Evolutionary conservation across 1,140 invertebrate genomes (phyloP).

Genomic region (Euwallacea fornicatus): DNA sequence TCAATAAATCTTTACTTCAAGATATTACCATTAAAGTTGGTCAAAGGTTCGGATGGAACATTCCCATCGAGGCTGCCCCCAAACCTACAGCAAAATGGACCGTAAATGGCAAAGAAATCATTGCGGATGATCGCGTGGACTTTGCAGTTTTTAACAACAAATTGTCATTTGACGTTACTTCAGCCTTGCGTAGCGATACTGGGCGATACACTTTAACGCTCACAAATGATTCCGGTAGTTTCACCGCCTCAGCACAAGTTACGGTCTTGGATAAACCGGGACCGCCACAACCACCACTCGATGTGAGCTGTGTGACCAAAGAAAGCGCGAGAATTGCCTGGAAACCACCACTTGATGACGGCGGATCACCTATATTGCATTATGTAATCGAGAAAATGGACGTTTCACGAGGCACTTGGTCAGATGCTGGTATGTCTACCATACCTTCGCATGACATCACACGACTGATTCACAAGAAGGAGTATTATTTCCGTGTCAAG

Average conservation of each 20-base stretch:
- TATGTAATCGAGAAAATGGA: slow-evolving; percentile 99
- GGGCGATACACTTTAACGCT: slow-evolving; percentile 84
- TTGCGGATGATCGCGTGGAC: slow-evolving; percentile 68
- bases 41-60: slow-evolving; percentile 83
- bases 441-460: slow-evolving; percentile 81
- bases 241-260: slow-evolving; percentile 80
- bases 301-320: slow-evolving; percentile 83
- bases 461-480: slow-evolving; percentile 88
- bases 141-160: slow-evolving; percentile 73
- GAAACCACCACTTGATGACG: slow-evolving; percentile 83
- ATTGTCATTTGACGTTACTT: slow-evolving; percentile 84
- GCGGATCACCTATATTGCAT: slow-evolving; percentile 91
- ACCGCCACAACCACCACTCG: slow-evolving; percentile 82
- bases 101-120: slow-evolving; percentile 77
- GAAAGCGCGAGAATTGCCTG: slow-evolving; percentile 85
- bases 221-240: slow-evolving; percentile 81
- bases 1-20: slow-evolving; percentile 80
- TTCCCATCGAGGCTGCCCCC: slow-evolving; percentile 85
- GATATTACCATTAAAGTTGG: slow-evolving; percentile 89
- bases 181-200: slow-evolving; percentile 77
- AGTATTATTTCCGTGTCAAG: slow-evolving; percentile 88
- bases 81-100: slow-evolving; percentile 87
- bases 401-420: slow-evolving; percentile 90
- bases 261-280: slow-evolving; percentile 88
- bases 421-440: slow-evolving; percentile 86